phyloP scores from a whole-genome alignment of 2,888 invertebrate species.

The Leucophenga montana region DNA sequence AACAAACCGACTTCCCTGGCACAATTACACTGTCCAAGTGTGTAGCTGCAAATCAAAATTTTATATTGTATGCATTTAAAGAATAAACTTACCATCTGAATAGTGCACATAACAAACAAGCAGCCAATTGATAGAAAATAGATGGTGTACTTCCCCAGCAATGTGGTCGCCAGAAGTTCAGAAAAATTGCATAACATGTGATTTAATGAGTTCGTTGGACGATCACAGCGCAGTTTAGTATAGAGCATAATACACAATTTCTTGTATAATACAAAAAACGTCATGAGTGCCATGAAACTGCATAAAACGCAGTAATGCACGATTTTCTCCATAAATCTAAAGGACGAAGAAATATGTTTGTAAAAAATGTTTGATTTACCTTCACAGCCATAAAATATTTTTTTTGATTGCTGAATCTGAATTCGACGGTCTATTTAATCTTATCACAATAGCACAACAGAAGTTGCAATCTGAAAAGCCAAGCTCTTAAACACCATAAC shows the following conservation, averaged over 20 bases:
- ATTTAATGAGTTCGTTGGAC: slow-evolving; percentile 75
- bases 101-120: slow-evolving; percentile 36
- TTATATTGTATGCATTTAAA: no score
- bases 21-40: no score
- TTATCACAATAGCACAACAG: no score
- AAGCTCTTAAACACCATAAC: no score
- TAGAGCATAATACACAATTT: slow-evolving; percentile 77
- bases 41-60: no score
- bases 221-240: slow-evolving; percentile 38
- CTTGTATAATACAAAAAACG: slow-evolving; percentile 74
- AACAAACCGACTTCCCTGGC: no score
- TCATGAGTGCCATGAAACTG: not conserved
- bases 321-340: not conserved
- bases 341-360: not conserved
- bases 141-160: slow-evolving; percentile 77
- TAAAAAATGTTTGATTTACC: no score
- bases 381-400: no score
- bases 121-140: slow-evolving; percentile 74
- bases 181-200: slow-evolving; percentile 77
- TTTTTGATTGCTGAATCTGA: no score
- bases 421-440: no score
- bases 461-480: no score
- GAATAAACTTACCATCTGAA: not conserved
- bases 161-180: slow-evolving; percentile 77
- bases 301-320: not conserved